Evolutionary conservation across 2,888 invertebrate genomes (phyloP).

Genomic region (Oeneis ivallda): DNA sequence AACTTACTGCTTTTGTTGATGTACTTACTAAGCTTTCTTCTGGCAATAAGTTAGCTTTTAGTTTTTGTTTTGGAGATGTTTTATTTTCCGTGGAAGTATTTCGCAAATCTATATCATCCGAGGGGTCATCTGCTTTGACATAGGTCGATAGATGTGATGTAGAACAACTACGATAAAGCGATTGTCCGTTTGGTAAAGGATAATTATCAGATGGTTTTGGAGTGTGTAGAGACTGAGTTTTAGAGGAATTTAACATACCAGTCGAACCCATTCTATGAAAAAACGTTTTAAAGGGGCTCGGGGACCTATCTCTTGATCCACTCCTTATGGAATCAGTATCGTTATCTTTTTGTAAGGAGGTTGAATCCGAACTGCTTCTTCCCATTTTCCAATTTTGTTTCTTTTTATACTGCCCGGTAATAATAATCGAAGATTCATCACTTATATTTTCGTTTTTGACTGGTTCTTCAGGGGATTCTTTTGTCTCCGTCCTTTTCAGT

Average conservation of each 20-base stretch:
- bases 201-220: conserved; percentile 65
- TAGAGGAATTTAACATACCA: conserved; percentile 85
- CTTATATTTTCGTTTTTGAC: conserved; percentile 55
- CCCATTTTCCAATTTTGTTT: conserved; percentile 83
- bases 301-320: conserved; percentile 79
- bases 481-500: conserved; percentile 84
- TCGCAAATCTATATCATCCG: conserved; percentile 87
- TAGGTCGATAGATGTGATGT: conserved; percentile 89
- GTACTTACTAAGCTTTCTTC: conserved; percentile 70
- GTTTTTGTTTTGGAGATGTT: conserved; percentile 64
- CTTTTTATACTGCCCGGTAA: conserved; percentile 77
- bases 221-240: conserved; percentile 70
- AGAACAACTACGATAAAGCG: conserved; percentile 88
- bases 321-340: conserved; percentile 76
- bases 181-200: conserved; percentile 69
- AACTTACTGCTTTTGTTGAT: conserved; percentile 85
- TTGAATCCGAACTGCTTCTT: conserved; percentile 75
- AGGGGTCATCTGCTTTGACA: conserved; percentile 89
- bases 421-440: conserved; percentile 59
- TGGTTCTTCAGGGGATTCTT: conserved; percentile 75
- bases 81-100: conserved; percentile 67
- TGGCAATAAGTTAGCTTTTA: conserved; percentile 50
- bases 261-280: conserved; percentile 89
- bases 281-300: conserved; percentile 86
- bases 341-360: conserved; percentile 69